phyloP scores from a whole-genome alignment of 2,888 invertebrate genomes.

The Molanna angustata region DNA sequence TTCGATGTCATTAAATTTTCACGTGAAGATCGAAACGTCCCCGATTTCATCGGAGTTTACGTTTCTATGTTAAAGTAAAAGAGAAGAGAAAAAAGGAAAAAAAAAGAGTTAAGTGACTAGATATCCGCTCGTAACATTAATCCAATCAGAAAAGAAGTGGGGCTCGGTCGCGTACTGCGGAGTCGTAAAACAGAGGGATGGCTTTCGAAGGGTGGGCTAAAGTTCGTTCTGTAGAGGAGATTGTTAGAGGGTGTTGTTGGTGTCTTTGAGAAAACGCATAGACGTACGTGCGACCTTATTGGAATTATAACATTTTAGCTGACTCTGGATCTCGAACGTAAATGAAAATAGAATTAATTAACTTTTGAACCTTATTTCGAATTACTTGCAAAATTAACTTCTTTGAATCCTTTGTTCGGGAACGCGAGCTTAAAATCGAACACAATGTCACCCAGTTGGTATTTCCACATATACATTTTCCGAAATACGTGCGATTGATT shows the following conservation, averaged over 20 bases:
- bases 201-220: conserved; percentile 1
- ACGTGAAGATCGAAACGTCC: conserved; percentile 16
- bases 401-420: no score
- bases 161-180: conserved; percentile 25
- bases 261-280: conserved; percentile 18
- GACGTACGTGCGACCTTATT: conserved; percentile 14
- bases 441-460: no score
- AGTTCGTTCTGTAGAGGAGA: conserved; percentile 17
- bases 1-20: conserved; percentile 14
- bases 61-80: conserved; percentile 10
- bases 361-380: no score
- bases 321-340: no score
- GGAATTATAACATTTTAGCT: conserved; percentile 4
- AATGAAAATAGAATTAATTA: no score
- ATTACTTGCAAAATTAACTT: no score
- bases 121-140: conserved; percentile 28
- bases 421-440: no score
- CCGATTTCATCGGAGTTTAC: conserved; percentile 11
- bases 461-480: no score
- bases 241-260: conserved; percentile 8
- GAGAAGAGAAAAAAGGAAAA: conserved; percentile 9
- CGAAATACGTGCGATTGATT: no score
- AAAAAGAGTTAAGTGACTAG: conserved; percentile 22
- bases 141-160: conserved; percentile 26
- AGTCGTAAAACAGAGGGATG: conserved; percentile 27